Percentiles rank a stretch among this genome's conserved stretches.
Evolutionary conservation across 2,888 invertebrate genomes (phyloP).

Genomic region (Athetis lepigone): DNA sequence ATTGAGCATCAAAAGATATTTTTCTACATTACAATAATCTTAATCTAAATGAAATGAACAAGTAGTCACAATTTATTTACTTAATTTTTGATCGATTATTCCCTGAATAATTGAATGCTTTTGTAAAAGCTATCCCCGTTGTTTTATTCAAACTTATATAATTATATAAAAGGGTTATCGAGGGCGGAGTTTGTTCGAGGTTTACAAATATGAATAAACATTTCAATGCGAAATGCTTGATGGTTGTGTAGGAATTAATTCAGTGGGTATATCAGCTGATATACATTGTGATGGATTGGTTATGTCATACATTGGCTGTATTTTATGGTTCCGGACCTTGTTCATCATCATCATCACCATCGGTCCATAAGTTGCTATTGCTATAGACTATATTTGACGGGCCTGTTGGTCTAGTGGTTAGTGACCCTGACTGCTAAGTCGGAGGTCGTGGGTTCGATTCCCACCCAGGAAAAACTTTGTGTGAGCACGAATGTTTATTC

Average conservation of each 20-base stretch:
- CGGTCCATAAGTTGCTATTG: no score
- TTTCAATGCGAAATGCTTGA: background rate
- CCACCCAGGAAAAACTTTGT: no score
- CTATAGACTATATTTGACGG: no score
- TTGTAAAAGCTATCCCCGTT: background rate
- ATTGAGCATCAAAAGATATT: background rate
- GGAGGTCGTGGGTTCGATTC: no score
- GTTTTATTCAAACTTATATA: slow-evolving; percentile 25
- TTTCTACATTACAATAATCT: background rate
- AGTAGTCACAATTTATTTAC: background rate
- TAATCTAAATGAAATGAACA: background rate
- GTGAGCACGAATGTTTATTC: no score
- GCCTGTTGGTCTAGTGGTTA: no score
- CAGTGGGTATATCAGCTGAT: no score
- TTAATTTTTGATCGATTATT: background rate
- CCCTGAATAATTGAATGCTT: slow-evolving; percentile 13
- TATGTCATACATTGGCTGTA: no score
- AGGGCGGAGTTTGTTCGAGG: slow-evolving; percentile 2
- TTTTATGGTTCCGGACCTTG: no score
- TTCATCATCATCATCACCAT: no score
- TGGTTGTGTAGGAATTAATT: background rate
- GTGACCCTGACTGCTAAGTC: no score
- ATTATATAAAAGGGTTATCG: slow-evolving; percentile 19
- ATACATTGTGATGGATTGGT: no score
- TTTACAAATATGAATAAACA: background rate